Evolutionary conservation across 2,113 vertebrate species (phyloP).

Genomic region (Eudyptes chrysolophus): DNA sequence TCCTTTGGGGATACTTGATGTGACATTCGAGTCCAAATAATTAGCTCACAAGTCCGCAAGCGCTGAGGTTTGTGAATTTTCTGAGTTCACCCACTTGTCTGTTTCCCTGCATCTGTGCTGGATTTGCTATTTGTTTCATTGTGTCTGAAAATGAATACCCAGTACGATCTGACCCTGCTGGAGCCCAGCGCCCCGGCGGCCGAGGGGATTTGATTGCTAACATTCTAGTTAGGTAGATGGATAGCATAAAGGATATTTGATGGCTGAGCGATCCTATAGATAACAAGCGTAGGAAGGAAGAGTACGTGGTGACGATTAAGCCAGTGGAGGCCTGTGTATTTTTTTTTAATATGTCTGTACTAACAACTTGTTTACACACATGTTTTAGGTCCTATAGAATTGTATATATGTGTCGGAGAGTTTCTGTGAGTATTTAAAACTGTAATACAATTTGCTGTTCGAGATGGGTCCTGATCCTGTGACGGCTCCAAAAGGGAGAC

Average conservation of each 20-base stretch:
- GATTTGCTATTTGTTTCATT: constrained; percentile 35
- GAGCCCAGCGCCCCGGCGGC: neutral
- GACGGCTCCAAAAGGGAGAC: neutral
- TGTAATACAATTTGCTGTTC: neutral
- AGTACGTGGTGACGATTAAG: neutral
- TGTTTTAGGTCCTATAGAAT: neutral
- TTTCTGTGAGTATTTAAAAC: neutral
- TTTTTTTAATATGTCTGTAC: neutral
- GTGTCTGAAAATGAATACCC: neutral
- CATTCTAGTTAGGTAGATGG: neutral
- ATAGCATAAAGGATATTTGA: constrained; percentile 18
- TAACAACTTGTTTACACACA: neutral
- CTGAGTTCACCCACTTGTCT: neutral
- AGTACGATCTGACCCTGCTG: neutral
- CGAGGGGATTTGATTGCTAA: neutral
- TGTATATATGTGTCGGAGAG: neutral
- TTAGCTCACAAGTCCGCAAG: neutral
- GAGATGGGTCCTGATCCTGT: neutral
- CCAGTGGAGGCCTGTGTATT: neutral
- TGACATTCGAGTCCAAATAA: neutral
- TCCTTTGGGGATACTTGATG: neutral
- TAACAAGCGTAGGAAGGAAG: neutral
- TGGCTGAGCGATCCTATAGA: neutral
- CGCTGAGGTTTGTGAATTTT: constrained; percentile 1
- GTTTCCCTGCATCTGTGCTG: neutral